Conservation (phyloP, 2,113 vertebrate genomes). For the Sinosuthora webbiana region DNA sequence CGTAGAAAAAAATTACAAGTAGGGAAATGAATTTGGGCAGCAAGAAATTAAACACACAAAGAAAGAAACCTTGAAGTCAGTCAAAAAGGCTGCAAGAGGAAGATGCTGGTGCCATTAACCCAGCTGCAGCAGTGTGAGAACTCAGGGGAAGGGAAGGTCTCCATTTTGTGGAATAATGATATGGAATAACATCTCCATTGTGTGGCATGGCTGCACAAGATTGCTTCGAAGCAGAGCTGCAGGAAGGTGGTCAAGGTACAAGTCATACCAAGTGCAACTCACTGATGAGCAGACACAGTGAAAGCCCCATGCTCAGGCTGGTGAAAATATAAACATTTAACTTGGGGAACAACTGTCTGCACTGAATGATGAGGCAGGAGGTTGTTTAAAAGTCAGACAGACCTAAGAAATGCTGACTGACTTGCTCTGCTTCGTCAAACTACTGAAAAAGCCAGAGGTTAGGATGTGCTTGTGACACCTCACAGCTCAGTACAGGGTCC, state of each 20-base stretch:
- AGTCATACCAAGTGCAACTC: background rate
- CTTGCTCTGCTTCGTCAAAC: background rate
- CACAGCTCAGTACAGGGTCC: background rate
- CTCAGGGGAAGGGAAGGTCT: background rate
- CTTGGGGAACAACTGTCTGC: background rate
- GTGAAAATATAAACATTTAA: background rate
- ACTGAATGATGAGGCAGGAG: background rate
- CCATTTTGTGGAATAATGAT: rapidly evolving
- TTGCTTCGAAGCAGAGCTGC: background rate
- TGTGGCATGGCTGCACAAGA: background rate
- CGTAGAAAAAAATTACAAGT: background rate
- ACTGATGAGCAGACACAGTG: background rate
- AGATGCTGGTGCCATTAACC: background rate
- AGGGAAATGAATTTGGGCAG: conserved; percentile 7
- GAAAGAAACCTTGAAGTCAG: background rate
- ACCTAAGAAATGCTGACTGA: conserved; percentile 7
- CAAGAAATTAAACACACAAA: background rate
- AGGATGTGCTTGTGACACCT: background rate
- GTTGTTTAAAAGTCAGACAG: background rate
- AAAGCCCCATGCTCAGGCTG: background rate
- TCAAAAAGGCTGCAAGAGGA: background rate
- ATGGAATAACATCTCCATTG: rapidly evolving
- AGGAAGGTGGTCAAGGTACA: background rate
- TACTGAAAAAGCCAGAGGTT: background rate
- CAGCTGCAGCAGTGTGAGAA: background rate